Evolutionary conservation across 2,888 invertebrate genomes (phyloP), one percentile per base, ranked within the genome.

Genomic region (Lypha dubia): DNA sequence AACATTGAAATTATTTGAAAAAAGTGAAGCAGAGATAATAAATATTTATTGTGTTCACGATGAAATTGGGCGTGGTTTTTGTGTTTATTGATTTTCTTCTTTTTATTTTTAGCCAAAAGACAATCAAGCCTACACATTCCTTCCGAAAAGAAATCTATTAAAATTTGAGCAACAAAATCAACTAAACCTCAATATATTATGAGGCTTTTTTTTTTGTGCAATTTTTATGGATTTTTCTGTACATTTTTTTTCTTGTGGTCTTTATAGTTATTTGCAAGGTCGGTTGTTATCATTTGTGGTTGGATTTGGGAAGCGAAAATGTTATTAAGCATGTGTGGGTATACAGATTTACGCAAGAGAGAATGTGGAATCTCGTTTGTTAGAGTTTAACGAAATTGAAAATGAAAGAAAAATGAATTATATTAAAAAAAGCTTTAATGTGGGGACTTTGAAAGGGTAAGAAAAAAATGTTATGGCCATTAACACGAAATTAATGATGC

Each of bases 1-100:
- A 38, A 79, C 11, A 63, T 41, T 53, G 38, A 79, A 73, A 56
- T 44, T 46, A 24, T 58, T 71, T 63, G 13, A 15, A 60, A 68
- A 46, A 65, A 63, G 15, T 44, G 28, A 24, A 70, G 13, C 32
- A 13, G 28, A 20, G 35, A 68, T 32, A 56, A 32, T 60, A 79
- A 76, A 71, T 80, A 62, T 73, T 80, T 67, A 73, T 80, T 67
- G 44, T 76, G 80, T 67, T 71, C 76, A 67, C 56, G 60, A 28
- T 79, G 38, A 68, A 80, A 71, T 80, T 73, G 80, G 74, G 79
- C 77, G 80, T 53, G 79, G 83, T 70, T 83, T 76, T 75, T 58
- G 60, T 51, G 79, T 83, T 79, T 83, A 75, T 79, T 75, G 74
- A 79, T 73, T 63, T 60, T 1, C 60, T 70, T 46, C 63, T 63